phyloP scores from a whole-genome alignment of 2,797 vertebrate species.

The Melanotaenia parkinsoni region DNA sequence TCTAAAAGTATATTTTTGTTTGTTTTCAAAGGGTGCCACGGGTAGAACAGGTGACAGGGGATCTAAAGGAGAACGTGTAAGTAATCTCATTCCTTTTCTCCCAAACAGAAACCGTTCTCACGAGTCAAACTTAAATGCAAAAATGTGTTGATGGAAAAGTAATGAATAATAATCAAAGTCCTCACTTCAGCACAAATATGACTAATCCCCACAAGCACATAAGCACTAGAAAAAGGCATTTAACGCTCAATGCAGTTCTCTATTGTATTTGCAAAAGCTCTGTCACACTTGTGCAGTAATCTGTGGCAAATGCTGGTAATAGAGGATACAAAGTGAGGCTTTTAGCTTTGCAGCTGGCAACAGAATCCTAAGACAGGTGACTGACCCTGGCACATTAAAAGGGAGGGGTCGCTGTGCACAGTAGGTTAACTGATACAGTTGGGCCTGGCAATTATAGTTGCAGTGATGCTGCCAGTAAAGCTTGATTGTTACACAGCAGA shows the following conservation, averaged over 20 bases:
- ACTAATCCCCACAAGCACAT: conserved; percentile 69
- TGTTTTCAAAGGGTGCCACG: conserved; percentile 83
- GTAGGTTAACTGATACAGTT: conserved; percentile 28
- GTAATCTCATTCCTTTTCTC: conserved; percentile 48
- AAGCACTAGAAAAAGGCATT: conserved; percentile 69
- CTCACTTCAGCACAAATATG: conserved; percentile 61
- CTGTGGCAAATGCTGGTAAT: conserved; percentile 57
- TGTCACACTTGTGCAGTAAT: conserved; percentile 64
- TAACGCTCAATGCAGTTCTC: conserved; percentile 57
- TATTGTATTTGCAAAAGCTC: conserved; percentile 59
- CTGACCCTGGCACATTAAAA: conserved; percentile 46
- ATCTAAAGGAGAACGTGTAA: conserved; percentile 97
- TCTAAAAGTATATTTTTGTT: conserved; percentile 12
- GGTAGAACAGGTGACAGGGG: conserved; percentile 94
- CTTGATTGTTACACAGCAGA: background rate
- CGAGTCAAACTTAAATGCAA: conserved; percentile 38
- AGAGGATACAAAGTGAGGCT: conserved; percentile 52
- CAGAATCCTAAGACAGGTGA: conserved; percentile 45
- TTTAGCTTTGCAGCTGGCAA: conserved; percentile 43
- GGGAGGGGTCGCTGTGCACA: conserved; percentile 36
- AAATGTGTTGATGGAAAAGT: conserved; percentile 57
- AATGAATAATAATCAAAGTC: conserved; percentile 70
- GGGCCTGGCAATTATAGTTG: conserved; percentile 15
- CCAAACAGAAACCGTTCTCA: conserved; percentile 32
- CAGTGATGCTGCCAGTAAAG: conserved; percentile 11